Percentiles rank a stretch among this genome's conserved stretches.
Evolutionary conservation across 1,140 invertebrate genomes (phyloP).

Genomic region (Branchinecta lindahli): DNA sequence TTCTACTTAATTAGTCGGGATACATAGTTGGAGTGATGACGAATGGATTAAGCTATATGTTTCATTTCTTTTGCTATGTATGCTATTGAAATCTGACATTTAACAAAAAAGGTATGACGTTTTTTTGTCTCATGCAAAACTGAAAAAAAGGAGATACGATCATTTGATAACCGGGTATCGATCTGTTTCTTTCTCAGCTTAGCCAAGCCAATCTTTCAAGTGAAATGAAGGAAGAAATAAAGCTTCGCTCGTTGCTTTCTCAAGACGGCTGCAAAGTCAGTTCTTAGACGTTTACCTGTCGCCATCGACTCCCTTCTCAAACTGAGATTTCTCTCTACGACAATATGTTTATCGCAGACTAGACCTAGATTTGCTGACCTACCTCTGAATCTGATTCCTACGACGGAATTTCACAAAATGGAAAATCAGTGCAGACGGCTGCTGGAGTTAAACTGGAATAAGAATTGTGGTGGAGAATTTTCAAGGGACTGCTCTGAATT

Average conservation of each 20-base stretch:
- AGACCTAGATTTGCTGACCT: slow-evolving; percentile 7
- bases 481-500: slow-evolving; percentile 5
- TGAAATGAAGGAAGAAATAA: slow-evolving; percentile 9
- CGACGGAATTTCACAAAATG: not conserved
- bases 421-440: not conserved
- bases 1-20: too few relatives aligned
- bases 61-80: too few relatives aligned
- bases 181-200: too few relatives aligned
- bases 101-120: too few relatives aligned
- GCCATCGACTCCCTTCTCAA: slow-evolving; percentile 4
- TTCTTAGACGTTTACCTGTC: slow-evolving; percentile 1
- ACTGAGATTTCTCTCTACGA: not conserved
- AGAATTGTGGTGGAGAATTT: slow-evolving; percentile 3
- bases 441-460: not conserved
- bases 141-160: too few relatives aligned
- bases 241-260: slow-evolving; percentile 3
- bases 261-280: slow-evolving; percentile 3
- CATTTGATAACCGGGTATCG: too few relatives aligned
- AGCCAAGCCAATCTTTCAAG: not conserved
- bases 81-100: too few relatives aligned
- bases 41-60: too few relatives aligned
- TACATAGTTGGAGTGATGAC: too few relatives aligned
- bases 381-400: not conserved
- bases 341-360: slow-evolving; percentile 6
- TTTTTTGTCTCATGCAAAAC: too few relatives aligned